Evolutionary conservation across 2,797 vertebrate species (phyloP).

Genomic region (Anolis apletophallus): DNA sequence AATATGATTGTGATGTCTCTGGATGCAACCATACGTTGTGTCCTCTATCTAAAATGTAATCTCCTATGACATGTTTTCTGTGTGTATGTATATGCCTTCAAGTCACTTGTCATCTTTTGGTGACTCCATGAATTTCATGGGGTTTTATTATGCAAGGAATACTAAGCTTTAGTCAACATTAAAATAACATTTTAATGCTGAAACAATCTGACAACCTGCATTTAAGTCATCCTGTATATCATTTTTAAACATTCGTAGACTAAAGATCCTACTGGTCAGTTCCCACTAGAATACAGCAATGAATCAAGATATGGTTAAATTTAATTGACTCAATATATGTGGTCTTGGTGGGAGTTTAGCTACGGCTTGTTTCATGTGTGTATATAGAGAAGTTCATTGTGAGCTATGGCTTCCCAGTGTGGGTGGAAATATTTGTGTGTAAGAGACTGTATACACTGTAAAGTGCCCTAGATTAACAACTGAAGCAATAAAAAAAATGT

Average conservation of each 20-base stretch:
- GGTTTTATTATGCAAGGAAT: no score
- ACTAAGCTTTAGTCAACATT: neutral
- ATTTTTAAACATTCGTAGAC: no score
- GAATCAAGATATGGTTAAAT: no score
- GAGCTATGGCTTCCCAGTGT: neutral
- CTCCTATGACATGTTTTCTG: neutral
- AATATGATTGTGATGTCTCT: neutral
- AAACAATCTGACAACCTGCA: no score
- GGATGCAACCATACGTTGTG: neutral
- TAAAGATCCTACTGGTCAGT: no score
- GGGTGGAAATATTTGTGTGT: neutral
- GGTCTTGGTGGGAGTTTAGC: no score
- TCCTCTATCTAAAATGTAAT: fast-evolving
- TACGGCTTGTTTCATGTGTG: neutral
- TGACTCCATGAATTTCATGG: no score
- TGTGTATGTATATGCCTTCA: neutral
- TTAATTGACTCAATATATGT: no score
- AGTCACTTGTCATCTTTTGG: no score
- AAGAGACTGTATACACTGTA: neutral
- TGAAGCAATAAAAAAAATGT: neutral
- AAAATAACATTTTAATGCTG: neutral
- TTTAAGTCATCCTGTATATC: no score
- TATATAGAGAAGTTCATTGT: neutral
- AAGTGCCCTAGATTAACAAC: neutral
- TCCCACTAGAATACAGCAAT: no score